Evolutionary conservation across 1,140 invertebrate species (phyloP), one percentile per base, ranked within the genome.

Genomic region (Drosophila sechellia): DNA sequence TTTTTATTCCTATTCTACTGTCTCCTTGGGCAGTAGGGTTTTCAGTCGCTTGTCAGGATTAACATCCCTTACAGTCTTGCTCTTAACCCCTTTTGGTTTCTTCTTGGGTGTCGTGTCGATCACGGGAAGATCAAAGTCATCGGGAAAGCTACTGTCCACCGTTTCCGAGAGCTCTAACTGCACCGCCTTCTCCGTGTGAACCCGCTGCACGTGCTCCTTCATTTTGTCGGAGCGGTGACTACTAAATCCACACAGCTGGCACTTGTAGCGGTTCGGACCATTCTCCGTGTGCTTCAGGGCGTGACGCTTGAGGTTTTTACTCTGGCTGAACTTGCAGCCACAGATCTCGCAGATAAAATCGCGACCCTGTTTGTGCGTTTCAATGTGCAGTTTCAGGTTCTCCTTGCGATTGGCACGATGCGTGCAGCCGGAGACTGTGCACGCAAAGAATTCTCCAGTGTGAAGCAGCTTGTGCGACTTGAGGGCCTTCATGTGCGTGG

Each of bases 401-500:
- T 94, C 93, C 64, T 93, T 93, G 17, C 94, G 93, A 57, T 91
- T 92, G 10, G 93, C 89, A 0, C 92, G 89, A 73, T 94, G 93
- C 4, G 89, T 85, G 49, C 94, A 95, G 1, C 92, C 93, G 1
- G 92, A 65, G 37, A 93, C 81, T 4, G 93, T 89, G 76, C 94
- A 94, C 25, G 92, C 92, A 66, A 94, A 94, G 10, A 93, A 92
- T 35, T 94, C 92, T 0, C 94, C 94, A 0, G 94, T 93, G 66
- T 95, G 94, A 20, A 93, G 92, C 0, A 94, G 79, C 48, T 93
- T 92, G 68, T 95, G 94, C 1, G 94, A 94, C 77, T 94, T 94
- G 20, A 95, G 90, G 20, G 94, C 94, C 77, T 93, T 94, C 74
- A 94, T 93, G 61, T 95, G 94, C 1, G 94, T 94, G 4, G 94